Evolutionary conservation across 2,888 invertebrate species (phyloP).

Genomic region (Heliconius hortense): DNA sequence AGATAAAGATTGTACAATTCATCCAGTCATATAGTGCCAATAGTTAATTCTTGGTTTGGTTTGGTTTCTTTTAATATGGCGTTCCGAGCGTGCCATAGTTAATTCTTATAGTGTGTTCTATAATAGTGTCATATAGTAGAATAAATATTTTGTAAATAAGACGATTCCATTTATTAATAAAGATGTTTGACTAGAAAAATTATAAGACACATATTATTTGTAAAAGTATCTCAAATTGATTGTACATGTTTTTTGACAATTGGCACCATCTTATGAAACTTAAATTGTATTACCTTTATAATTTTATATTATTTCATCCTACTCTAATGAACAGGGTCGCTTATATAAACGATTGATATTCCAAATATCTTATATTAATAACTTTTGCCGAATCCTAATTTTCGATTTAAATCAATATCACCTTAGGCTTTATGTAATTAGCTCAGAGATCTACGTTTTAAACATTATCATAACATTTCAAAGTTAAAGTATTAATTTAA

Average conservation of each 20-base stretch:
- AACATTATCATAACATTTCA: conserved; percentile 6
- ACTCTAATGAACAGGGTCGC: conserved; percentile 35
- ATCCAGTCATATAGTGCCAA: conserved; percentile 2
- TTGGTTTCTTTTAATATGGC: no score
- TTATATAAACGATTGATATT: conserved; percentile 35
- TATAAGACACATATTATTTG: background rate
- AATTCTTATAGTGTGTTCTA: background rate
- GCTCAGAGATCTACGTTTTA: conserved; percentile 3
- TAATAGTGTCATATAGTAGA: background rate
- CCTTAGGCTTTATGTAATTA: conserved; percentile 22
- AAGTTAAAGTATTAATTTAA: background rate
- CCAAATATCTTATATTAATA: conserved; percentile 15
- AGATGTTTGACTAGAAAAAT: conserved; percentile 23
- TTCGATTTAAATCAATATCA: conserved; percentile 21
- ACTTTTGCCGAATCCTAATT: background rate
- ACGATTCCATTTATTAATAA: conserved; percentile 1
- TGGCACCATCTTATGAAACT: background rate
- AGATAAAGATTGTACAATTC: background rate
- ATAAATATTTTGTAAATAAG: background rate
- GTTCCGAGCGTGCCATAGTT: no score
- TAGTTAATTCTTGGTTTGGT: no score
- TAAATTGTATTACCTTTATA: background rate
- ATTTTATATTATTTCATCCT: conserved; percentile 15
- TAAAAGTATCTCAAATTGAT: background rate
- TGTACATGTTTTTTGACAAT: background rate